phyloP scores from a whole-genome alignment of 1,140 invertebrate genomes.

The Philopotamus ludificatus region DNA sequence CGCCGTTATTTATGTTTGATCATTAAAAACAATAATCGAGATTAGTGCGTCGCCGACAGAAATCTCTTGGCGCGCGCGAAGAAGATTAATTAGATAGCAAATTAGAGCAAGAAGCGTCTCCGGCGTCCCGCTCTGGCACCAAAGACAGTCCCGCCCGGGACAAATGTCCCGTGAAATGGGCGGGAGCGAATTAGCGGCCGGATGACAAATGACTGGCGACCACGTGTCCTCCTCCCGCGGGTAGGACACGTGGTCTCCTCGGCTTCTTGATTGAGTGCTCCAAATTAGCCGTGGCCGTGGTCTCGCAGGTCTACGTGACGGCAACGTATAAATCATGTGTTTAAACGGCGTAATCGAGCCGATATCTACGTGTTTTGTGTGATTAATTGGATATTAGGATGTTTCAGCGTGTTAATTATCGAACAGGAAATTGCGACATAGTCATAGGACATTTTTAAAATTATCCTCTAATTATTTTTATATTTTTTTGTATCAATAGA shows the following conservation, averaged over 20 bases:
- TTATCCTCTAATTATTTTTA: no score
- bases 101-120: not conserved
- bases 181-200: conserved; percentile 1
- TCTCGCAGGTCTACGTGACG: no score
- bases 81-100: conserved; percentile 14
- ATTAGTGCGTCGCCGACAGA: not conserved
- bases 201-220: conserved; percentile 3
- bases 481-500: no score
- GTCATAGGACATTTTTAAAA: no score
- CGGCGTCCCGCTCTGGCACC: not conserved
- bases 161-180: conserved; percentile 12
- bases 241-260: not conserved
- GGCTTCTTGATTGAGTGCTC: conserved; percentile 1
- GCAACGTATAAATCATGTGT: no score
- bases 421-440: no score
- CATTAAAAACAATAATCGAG: conserved; percentile 8
- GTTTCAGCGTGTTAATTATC: no score
- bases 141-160: not conserved
- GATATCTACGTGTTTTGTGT: no score
- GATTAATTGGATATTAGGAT: no score
- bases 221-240: not conserved
- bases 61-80: not conserved
- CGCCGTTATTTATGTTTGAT: not conserved
- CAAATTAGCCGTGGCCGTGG: not conserved
- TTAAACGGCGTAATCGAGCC: no score